Conservation (phyloP, 2,888 invertebrate species). For the Aleiodes leptofemur region DNA sequence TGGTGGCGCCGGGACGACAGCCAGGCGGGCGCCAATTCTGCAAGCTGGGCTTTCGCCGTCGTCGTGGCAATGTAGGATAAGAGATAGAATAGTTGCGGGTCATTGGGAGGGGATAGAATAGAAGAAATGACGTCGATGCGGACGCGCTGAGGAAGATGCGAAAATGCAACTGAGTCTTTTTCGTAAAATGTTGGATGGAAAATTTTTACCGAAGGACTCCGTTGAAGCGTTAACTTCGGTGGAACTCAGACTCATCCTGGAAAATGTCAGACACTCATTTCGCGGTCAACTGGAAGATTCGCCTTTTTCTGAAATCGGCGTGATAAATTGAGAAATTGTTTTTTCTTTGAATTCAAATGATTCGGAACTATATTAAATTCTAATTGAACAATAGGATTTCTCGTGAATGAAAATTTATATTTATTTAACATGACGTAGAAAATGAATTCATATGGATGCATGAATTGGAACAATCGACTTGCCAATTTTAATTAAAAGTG, state of each 20-base stretch:
- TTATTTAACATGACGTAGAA: no score
- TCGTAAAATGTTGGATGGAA: constrained; percentile 3
- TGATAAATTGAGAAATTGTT: neutral
- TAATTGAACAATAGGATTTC: no score
- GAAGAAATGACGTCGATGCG: constrained; percentile 44
- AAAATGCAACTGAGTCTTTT: constrained; percentile 33
- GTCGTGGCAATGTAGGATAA: constrained; percentile 49
- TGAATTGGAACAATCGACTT: no score
- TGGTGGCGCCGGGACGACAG: constrained; percentile 73
- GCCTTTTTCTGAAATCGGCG: neutral
- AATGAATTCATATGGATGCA: no score
- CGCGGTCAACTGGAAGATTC: constrained; percentile 15
- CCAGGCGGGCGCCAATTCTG: constrained; percentile 72
- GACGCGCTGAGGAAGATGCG: constrained; percentile 17
- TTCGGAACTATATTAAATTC: no score
- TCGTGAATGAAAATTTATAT: no score
- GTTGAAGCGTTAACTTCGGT: constrained; percentile 4
- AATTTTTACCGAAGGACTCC: constrained; percentile 3
- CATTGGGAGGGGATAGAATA: constrained; percentile 42
- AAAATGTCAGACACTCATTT: constrained; percentile 12
- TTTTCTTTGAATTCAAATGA: no score
- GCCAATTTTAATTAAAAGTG: no score
- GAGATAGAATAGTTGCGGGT: constrained; percentile 38
- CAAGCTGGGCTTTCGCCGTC: constrained; percentile 65
- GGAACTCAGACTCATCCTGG: neutral